A percentile compares a stretch with the other conserved stretches of the same genome.
Conservation (phyloP, 64 coral and sea anemone genomes). For the Porites australiensis region DNA sequence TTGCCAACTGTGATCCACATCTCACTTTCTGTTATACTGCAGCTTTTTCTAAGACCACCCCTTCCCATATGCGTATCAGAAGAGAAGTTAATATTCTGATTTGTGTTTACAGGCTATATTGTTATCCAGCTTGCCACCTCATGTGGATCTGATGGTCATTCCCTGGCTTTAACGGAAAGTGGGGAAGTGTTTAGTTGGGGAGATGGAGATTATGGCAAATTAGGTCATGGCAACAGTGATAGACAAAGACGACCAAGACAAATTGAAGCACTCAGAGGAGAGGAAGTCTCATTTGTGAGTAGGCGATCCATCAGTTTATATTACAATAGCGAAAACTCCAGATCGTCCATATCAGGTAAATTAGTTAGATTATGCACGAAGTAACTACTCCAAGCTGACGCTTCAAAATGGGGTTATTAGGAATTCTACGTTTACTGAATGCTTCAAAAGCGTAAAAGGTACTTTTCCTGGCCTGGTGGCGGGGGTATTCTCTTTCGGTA, state of each 20-base stretch:
- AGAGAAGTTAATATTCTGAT: neutral
- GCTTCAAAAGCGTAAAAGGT: too few species aligned
- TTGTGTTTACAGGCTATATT: constrained; percentile 67
- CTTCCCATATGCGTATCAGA: neutral
- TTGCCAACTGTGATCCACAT: too few species aligned
- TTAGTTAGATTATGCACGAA: too few species aligned
- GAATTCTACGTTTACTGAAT: too few species aligned
- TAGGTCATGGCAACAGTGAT: constrained; percentile 89
- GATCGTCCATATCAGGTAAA: too few species aligned
- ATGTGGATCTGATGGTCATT: constrained; percentile 89
- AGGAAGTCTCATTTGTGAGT: constrained; percentile 89
- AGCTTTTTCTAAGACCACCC: too few species aligned
- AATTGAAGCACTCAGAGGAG: constrained; percentile 85
- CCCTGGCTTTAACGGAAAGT: constrained; percentile 85
- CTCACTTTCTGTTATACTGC: too few species aligned
- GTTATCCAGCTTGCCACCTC: constrained; percentile 88
- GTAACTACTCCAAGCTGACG: too few species aligned
- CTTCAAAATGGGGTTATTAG: too few species aligned
- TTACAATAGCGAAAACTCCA: too few species aligned
- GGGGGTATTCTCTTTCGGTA: too few species aligned
- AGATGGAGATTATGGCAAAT: constrained; percentile 90
- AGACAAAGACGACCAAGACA: constrained; percentile 85
- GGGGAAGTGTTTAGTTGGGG: constrained; percentile 95
- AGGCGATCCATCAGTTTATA: neutral
- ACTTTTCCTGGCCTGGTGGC: too few species aligned